Evolutionary conservation across 2,113 vertebrate genomes (phyloP).

Genomic region (Hemichromis elongatus): DNA sequence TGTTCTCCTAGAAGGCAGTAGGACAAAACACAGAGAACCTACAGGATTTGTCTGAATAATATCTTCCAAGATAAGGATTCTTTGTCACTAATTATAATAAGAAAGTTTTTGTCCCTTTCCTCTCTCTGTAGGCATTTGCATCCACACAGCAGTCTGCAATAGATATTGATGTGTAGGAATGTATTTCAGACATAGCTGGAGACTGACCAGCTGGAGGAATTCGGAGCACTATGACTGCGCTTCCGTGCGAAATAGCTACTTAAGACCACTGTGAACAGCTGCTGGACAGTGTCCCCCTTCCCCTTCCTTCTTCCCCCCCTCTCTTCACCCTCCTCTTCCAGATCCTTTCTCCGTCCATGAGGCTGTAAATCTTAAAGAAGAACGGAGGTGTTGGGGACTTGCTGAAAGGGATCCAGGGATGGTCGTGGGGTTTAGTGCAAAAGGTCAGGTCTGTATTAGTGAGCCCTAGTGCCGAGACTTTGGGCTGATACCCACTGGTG

Average conservation of each 20-base stretch:
- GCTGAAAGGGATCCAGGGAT: constrained; percentile 72
- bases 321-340: neutral
- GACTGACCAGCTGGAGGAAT: constrained; percentile 69
- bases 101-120: neutral
- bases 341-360: constrained; percentile 24
- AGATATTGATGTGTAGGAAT: constrained; percentile 50
- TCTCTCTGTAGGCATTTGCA: neutral
- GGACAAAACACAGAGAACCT: neutral
- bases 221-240: constrained; percentile 58
- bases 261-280: constrained; percentile 78
- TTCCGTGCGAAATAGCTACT: constrained; percentile 78
- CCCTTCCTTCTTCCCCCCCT: neutral
- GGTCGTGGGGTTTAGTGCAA: constrained; percentile 64
- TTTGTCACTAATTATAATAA: neutral
- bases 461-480: constrained; percentile 40
- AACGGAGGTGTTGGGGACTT: constrained; percentile 67
- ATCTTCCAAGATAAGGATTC: neutral
- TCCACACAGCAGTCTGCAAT: constrained; percentile 19
- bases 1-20: neutral
- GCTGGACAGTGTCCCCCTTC: constrained; percentile 67
- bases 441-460: constrained; percentile 68
- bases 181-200: constrained; percentile 48
- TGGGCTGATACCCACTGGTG: constrained; percentile 47
- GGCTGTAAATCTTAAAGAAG: constrained; percentile 75
- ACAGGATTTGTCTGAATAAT: neutral